Evolutionary conservation across 2,797 vertebrate species (phyloP), one percentile per base, ranked within the genome.

Genomic region (Labeo calbasu): DNA sequence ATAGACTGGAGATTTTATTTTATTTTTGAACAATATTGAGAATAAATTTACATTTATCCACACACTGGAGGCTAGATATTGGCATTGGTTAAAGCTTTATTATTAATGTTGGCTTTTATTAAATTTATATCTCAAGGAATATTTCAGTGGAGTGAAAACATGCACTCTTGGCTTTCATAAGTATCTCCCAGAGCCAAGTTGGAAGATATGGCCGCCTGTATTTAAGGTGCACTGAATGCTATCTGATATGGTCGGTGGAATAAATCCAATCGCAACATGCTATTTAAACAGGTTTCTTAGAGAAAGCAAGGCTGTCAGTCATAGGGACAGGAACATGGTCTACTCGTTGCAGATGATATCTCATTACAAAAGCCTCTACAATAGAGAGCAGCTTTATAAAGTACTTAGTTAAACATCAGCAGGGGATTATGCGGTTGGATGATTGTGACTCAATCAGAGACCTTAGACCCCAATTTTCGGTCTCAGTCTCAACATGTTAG

Each of bases 321-420:
- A 72, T 77, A 84, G 79, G 69, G 19, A 72, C 55, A 55, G 40
- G 78, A 79, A 68, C 53, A 65, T 72, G 23, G 71, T 59, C 51
- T 55, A 32, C 57, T 77, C 28, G n/a, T 71, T 86, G 72, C 57
- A 77, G 46, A 65, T 32, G 72, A 82, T 81, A 83, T 89, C 86
- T 85, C 48, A 50, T 87, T 84, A 89, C 80, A 85, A 61, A 59
- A 48, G 51, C 59, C 48, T 65, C 8, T n/a, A 82, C 61, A 73
- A 84, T 75, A 48, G 81, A 77, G n/a, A 79, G 48, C 25, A 63
- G 72, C 75, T 28, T 53, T 51, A 69, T 76, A 76, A 55, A 83
- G 81, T 79, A 66, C 72, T 82, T 84, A 86, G 79, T 89, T 89
- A 84, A 83, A 82, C 79, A 81, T 76, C 84, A 84, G 79, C 71